These are phyloP conservation scores for Pyralis farinalis DNA, from an alignment of 2,888 invertebrate genomes.

Conservation along the genomic window DNA sequence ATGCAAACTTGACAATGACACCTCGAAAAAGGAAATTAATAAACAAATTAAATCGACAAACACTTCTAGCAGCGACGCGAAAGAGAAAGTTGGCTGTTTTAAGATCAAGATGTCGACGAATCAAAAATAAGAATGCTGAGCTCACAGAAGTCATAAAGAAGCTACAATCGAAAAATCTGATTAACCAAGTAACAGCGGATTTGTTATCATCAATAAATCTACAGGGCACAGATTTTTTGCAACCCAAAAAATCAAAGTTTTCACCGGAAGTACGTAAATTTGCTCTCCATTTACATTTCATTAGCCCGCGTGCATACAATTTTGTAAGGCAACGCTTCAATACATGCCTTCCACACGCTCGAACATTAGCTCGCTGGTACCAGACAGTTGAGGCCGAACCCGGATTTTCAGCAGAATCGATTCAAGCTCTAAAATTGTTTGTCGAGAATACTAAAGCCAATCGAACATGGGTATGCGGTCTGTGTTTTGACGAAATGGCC, in stretches of 20 bases:
- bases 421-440: slow-evolving; percentile 12
- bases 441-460: slow-evolving; percentile 1
- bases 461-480: slow-evolving; percentile 5
- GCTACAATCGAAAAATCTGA: not conserved
- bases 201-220: not conserved
- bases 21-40: no score
- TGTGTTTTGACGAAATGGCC: slow-evolving; percentile 15
- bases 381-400: slow-evolving; percentile 15
- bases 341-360: slow-evolving; percentile 19
- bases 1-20: no score
- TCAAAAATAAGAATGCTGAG: not conserved
- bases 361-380: slow-evolving; percentile 20
- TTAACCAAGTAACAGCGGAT: slow-evolving; percentile 6
- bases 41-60: not conserved
- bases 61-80: not conserved
- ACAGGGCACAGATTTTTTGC: not conserved
- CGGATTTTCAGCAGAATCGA: slow-evolving; percentile 14
- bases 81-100: not conserved
- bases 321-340: slow-evolving; percentile 18
- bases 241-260: slow-evolving; percentile 3
- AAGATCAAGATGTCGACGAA: not conserved
- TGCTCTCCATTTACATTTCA: slow-evolving; percentile 15
- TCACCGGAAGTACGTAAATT: slow-evolving; percentile 14
- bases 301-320: no score
- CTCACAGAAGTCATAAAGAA: slow-evolving; percentile 1